phyloP scores from a whole-genome alignment of 2,888 invertebrate species.

The Linyphia triangularis region DNA sequence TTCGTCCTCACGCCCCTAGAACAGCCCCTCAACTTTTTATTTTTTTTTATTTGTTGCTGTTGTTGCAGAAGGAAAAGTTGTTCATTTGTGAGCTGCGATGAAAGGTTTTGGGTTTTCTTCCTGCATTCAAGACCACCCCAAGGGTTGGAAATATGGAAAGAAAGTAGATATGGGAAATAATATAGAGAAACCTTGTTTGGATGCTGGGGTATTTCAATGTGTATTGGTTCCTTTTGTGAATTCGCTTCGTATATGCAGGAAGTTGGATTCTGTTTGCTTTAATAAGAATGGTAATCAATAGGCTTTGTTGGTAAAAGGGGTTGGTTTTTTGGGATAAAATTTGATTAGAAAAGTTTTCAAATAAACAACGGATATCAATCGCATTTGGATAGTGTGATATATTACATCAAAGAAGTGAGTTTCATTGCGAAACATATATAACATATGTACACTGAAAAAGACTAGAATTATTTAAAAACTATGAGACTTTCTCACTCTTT shows the following conservation, averaged over 20 bases:
- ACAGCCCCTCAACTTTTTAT: constrained; percentile 16
- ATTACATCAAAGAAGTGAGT: too few relatives aligned
- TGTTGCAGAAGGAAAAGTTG: constrained; percentile 48
- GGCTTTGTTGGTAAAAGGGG: not conserved
- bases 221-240: constrained; percentile 8
- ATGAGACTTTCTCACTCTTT: too few relatives aligned
- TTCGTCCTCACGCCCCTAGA: constrained; percentile 52
- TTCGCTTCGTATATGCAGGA: not conserved
- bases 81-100: constrained; percentile 53
- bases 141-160: not conserved
- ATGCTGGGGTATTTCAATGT: not conserved
- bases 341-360: not conserved
- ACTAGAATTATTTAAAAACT: too few relatives aligned
- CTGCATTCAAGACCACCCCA: not conserved
- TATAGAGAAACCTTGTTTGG: constrained; percentile 11
- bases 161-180: constrained; percentile 14
- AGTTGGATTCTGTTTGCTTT: constrained; percentile 44
- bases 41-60: constrained; percentile 6
- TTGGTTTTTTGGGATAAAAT: not conserved
- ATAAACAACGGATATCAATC: not conserved
- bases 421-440: too few relatives aligned
- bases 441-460: too few relatives aligned
- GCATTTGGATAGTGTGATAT: not conserved
- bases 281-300: constrained; percentile 49
- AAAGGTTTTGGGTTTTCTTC: constrained; percentile 21